Conservation (phyloP, 2,888 invertebrate genomes). For the Eretmocerus hayati region DNA sequence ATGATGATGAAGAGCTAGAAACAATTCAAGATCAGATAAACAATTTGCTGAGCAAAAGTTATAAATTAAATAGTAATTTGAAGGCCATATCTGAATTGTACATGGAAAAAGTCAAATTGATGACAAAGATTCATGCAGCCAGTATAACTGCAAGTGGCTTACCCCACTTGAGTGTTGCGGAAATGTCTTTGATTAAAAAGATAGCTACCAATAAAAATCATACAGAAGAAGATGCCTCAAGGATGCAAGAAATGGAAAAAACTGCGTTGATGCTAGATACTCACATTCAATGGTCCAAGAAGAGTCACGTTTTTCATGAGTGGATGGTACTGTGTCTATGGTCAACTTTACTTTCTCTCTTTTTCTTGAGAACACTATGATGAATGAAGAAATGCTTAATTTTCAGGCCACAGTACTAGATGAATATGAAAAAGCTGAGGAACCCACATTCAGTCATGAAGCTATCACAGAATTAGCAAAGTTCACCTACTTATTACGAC, state of each 20-base stretch:
- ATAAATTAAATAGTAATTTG: slow-evolving; percentile 29
- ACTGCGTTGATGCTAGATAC: slow-evolving; percentile 27
- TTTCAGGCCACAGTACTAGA: slow-evolving; percentile 30
- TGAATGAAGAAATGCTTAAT: neutral
- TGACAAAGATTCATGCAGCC: slow-evolving; percentile 30
- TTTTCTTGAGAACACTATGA: neutral
- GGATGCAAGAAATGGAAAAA: slow-evolving; percentile 24
- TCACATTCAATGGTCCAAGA: slow-evolving; percentile 28
- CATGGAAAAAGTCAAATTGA: slow-evolving; percentile 28
- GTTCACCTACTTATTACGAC: slow-evolving; percentile 29
- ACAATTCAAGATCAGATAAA: slow-evolving; percentile 21
- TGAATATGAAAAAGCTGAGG: slow-evolving; percentile 22
- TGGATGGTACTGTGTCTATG: slow-evolving; percentile 39
- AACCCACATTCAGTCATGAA: slow-evolving; percentile 2
- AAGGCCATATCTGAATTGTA: slow-evolving; percentile 31
- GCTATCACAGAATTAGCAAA: slow-evolving; percentile 25
- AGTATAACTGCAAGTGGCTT: slow-evolving; percentile 27
- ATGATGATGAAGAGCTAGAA: slow-evolving; percentile 8
- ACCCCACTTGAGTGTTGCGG: slow-evolving; percentile 29
- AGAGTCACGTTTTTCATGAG: slow-evolving; percentile 27
- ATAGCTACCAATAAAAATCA: slow-evolving; percentile 22
- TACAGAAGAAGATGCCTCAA: slow-evolving; percentile 14
- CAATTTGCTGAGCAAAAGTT: slow-evolving; percentile 26
- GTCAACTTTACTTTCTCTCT: neutral
- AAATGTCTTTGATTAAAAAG: slow-evolving; percentile 29